These are phyloP conservation scores for Flexamia atlantica DNA, from an alignment of 2,888 invertebrate species.

Conservation along the genomic window DNA sequence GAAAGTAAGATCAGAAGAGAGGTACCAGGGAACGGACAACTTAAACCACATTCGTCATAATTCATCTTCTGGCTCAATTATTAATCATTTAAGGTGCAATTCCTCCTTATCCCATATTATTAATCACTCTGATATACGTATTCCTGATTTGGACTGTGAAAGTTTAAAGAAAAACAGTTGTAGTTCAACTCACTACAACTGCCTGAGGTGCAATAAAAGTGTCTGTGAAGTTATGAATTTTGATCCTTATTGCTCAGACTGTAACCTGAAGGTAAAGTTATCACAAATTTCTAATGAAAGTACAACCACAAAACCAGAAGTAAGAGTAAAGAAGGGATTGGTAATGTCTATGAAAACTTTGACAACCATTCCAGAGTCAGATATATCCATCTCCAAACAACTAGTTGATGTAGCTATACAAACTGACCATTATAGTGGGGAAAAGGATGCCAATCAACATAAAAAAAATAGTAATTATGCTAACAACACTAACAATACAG, in stretches of 20 bases:
- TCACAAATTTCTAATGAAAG: slow-evolving; percentile 29
- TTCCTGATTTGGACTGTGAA: no score
- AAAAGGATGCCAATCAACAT: not conserved
- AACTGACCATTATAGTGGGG: not conserved
- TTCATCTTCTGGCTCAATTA: not conserved
- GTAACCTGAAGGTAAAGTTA: not conserved
- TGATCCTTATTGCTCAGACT: slow-evolving; percentile 4
- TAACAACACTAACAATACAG: not conserved
- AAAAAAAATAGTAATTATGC: not conserved
- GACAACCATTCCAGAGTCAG: slow-evolving; percentile 3
- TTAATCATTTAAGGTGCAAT: not conserved
- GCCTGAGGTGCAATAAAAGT: not conserved
- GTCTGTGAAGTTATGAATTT: not conserved
- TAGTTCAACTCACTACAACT: not conserved
- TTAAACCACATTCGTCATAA: not conserved
- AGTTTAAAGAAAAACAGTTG: not conserved
- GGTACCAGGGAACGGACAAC: not conserved
- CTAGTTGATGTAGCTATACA: slow-evolving; percentile 7
- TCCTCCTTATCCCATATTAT: not conserved
- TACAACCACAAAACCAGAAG: not conserved
- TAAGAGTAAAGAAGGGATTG: not conserved
- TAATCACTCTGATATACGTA: not conserved
- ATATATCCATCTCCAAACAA: not conserved
- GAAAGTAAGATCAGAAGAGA: slow-evolving; percentile 2
- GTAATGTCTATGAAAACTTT: not conserved